Percentiles rank a stretch among this genome's conserved stretches.
Conservation (phyloP, 2,797 vertebrate genomes). For the Enteromius radiatus region DNA sequence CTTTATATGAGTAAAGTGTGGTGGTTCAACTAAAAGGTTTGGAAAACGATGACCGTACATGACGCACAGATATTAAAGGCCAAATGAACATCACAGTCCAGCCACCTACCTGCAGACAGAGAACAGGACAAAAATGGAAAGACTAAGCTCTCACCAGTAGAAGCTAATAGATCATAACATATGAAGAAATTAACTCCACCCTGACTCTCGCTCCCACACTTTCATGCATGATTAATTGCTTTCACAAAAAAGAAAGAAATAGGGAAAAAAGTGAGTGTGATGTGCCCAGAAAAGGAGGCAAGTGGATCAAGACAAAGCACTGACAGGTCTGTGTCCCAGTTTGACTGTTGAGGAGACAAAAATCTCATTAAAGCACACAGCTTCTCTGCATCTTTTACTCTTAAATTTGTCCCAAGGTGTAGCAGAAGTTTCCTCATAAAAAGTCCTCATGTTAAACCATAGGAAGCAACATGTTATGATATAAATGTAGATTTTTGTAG, state of each 20-base stretch:
- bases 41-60: neutral
- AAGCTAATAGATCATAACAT: constrained; percentile 77
- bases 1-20: neutral
- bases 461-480: no score
- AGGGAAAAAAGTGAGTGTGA: constrained; percentile 45
- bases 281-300: constrained; percentile 69
- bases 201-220: constrained; percentile 66
- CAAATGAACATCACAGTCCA: neutral
- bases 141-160: constrained; percentile 67
- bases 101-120: constrained; percentile 2
- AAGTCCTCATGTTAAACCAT: neutral
- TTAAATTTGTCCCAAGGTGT: neutral
- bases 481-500: no score
- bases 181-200: constrained; percentile 79
- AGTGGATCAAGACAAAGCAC: constrained; percentile 69
- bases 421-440: neutral
- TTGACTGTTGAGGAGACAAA: constrained; percentile 75
- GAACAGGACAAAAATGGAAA: neutral
- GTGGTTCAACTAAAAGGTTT: neutral
- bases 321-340: constrained; percentile 62
- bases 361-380: constrained; percentile 57
- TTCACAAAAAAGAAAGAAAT: constrained; percentile 16
- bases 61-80: constrained; percentile 1
- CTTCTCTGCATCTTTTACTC: neutral
- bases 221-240: constrained; percentile 77